Conservation (phyloP, 1,140 invertebrate species). For the Euwallacea similis region DNA sequence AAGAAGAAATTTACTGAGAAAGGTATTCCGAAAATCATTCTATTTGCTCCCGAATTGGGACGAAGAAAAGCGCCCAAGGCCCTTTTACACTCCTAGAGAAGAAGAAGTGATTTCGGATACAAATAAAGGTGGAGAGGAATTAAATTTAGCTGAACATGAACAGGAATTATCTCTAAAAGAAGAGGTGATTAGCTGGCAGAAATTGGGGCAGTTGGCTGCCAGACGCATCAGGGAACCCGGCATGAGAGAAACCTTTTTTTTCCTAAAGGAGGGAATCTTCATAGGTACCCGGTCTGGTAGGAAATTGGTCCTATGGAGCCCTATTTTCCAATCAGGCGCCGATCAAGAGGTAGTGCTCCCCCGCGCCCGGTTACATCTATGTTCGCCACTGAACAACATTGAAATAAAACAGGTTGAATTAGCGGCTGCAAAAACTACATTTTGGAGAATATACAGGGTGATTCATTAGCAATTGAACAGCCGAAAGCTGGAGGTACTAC, state of each 20-base stretch:
- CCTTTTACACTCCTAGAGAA: conserved; percentile 91
- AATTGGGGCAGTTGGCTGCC: conserved; percentile 97
- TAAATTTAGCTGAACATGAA: conserved; percentile 99
- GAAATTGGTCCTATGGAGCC: conserved; percentile 98
- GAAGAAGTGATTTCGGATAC: conserved; percentile 99
- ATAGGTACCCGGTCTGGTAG: conserved; percentile 52
- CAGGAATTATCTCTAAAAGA: conserved; percentile 93
- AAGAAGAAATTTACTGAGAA: conserved; percentile 99
- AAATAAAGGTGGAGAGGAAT: conserved; percentile 96
- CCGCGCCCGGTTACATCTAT: too few relatives aligned
- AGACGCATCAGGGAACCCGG: conserved; percentile 98
- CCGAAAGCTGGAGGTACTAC: too few relatives aligned
- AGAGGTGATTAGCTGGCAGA: conserved; percentile 98
- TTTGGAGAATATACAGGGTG: too few relatives aligned
- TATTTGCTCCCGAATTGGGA: conserved; percentile 98
- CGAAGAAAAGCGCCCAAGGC: conserved; percentile 98
- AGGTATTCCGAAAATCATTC: conserved; percentile 94
- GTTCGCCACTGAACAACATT: too few relatives aligned
- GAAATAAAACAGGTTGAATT: too few relatives aligned
- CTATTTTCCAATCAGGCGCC: conserved; percentile 64
- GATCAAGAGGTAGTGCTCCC: too few relatives aligned
- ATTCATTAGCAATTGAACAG: too few relatives aligned
- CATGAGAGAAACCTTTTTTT: conserved; percentile 90
- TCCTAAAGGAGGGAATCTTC: too few relatives aligned
- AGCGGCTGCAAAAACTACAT: too few relatives aligned